Evolutionary conservation across 2,888 invertebrate species (phyloP).

Genomic region (Rhamphomyia laevipes): DNA sequence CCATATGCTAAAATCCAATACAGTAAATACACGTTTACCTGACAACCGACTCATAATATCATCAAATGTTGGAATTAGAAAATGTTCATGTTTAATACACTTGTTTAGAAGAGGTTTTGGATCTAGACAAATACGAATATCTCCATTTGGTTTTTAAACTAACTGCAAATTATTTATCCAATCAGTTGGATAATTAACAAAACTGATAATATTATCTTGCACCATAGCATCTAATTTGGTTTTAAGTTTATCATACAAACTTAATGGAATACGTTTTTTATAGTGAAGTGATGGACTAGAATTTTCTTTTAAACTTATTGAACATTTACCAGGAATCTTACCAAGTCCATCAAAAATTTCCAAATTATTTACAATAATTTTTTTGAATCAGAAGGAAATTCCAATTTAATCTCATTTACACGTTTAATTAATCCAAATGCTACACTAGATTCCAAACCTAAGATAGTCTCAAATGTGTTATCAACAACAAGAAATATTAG

Average conservation of each 20-base stretch:
- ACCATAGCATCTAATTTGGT: constrained; percentile 5
- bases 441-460: constrained; percentile 1
- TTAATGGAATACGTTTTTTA: constrained; percentile 4
- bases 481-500: constrained; percentile 6
- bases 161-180: constrained; percentile 11
- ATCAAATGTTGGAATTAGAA: constrained; percentile 15
- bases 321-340: constrained; percentile 1
- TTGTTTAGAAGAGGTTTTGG: constrained; percentile 9
- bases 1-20: constrained; percentile 12
- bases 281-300: neutral
- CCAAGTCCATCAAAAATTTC: neutral
- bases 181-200: constrained; percentile 11
- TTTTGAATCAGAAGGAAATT: too few species aligned
- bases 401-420: neutral
- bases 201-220: constrained; percentile 4
- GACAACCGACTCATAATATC: constrained; percentile 10
- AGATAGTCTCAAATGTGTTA: constrained; percentile 1
- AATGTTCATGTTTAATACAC: constrained; percentile 11
- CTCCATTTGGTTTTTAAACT: constrained; percentile 2
- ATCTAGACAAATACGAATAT: constrained; percentile 8
- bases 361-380: too few species aligned
- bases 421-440: constrained; percentile 1
- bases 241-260: constrained; percentile 4
- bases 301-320: too few species aligned
- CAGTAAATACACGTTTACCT: constrained; percentile 9